Base-by-base conservation (phyloP, 2,113 vertebrate genomes). In the Campylorhamphus procurvoides region DNA sequence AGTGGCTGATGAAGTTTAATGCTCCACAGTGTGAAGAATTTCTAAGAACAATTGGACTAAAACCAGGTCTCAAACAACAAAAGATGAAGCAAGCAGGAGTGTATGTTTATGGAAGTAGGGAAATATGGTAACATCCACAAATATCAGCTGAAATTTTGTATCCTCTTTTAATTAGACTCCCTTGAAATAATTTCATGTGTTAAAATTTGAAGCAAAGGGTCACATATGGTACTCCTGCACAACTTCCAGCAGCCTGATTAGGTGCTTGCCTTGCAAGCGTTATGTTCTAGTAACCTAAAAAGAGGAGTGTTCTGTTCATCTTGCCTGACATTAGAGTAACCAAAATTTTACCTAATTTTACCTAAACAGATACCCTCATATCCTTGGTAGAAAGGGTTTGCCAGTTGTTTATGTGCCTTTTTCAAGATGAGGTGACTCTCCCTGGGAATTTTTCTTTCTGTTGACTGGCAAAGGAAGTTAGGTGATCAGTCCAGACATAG, bases 191-290 rank as follows among this genome's bases (percentile, higher is more conserved):
- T 49, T 78, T 78, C 18, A 40, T 1, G 0, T 52, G 37, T 39
- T 84, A 52, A 72, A 85, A 89, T 47, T 76, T 76, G 66, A 96
- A 93, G 60, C 53, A 56, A 68, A 18, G 46, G 75, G 16, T 80
- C 0, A 0, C 29, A 49, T 1, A 7, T 2, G 1, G 18, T 50
- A 50, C 55, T 87, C 31, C 40, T 93, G 42, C 11, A 44, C 42
- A 55, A 6, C 29, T 81, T 84, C 8, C 31, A 58, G 49, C 18
- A 85, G n/a, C 28, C 28, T 4, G 8, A 47, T 64, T 28, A 73
- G 40, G 60, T 24, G 13, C 14, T 79, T 90, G 23, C 17, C 93
- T 87, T 91, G 22, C 40, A 60, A 82, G 4, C 6, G 7, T 23
- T 93, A 24, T 33, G 25, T 56, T 79, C 49, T 56, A 47, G 29